Evolutionary conservation across 2,797 vertebrate genomes (phyloP).

Genomic region (Hydrophis major): DNA sequence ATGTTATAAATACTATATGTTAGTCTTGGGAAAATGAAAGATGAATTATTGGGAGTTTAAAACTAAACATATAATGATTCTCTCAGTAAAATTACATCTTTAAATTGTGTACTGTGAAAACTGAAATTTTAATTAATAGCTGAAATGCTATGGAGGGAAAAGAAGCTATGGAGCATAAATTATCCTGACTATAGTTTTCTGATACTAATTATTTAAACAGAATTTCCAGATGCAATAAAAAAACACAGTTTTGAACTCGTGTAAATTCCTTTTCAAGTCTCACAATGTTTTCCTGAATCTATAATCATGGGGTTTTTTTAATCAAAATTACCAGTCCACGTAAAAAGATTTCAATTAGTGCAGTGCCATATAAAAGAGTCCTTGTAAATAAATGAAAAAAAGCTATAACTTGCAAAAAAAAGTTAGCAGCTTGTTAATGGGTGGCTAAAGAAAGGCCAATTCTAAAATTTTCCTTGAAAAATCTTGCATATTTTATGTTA

Average conservation of each 20-base stretch:
- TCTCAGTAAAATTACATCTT: slow-evolving; percentile 65
- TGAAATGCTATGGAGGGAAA: slow-evolving; percentile 47
- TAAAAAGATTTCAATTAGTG: neutral
- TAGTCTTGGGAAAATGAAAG: slow-evolving; percentile 66
- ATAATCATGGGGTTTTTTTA: neutral
- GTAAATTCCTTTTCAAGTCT: neutral
- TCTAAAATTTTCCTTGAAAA: neutral
- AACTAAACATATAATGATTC: slow-evolving; percentile 58
- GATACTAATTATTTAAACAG: slow-evolving; percentile 28
- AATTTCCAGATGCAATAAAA: neutral
- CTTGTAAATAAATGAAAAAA: neutral
- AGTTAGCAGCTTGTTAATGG: neutral
- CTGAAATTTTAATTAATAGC: slow-evolving; percentile 67
- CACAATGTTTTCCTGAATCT: neutral
- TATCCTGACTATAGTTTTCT: slow-evolving; percentile 9
- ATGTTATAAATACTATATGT: slow-evolving; percentile 71
- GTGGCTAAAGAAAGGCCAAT: neutral
- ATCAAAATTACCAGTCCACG: neutral
- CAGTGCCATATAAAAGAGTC: neutral
- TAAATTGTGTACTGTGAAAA: slow-evolving; percentile 52
- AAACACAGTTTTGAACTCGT: neutral
- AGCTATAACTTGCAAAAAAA: neutral
- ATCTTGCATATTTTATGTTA: neutral
- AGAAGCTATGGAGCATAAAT: slow-evolving; percentile 55
- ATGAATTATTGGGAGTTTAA: slow-evolving; percentile 74